These are phyloP conservation scores for Stomorhina lunata DNA, from an alignment of 2,888 invertebrate genomes.

Conservation along the genomic window DNA sequence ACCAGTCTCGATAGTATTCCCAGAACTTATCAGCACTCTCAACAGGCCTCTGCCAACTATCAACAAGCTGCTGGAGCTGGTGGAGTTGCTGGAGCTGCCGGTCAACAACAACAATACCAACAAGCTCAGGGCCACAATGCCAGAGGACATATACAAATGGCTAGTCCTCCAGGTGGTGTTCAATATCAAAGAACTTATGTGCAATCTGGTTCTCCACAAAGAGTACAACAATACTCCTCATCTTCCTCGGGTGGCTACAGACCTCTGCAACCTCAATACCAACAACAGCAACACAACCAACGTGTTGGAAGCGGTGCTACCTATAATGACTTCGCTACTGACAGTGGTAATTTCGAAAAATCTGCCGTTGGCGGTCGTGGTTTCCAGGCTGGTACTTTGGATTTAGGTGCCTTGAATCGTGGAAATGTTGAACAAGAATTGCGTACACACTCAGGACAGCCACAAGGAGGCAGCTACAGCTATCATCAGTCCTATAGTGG, in stretches of 20 bases:
- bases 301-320: constrained; percentile 61
- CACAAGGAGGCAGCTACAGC: constrained; percentile 53
- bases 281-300: constrained; percentile 66
- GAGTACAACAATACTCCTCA: constrained; percentile 39
- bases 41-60: constrained; percentile 68
- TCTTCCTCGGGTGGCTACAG: constrained; percentile 30
- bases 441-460: constrained; percentile 64
- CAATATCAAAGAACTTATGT: constrained; percentile 51
- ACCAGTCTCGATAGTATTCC: constrained; percentile 54
- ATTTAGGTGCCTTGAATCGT: constrained; percentile 73
- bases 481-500: constrained; percentile 58
- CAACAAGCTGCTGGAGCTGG: constrained; percentile 48
- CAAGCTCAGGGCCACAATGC: constrained; percentile 69
- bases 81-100: constrained; percentile 12
- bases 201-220: constrained; percentile 50
- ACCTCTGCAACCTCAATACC: constrained; percentile 47
- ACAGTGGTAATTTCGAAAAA: constrained; percentile 68
- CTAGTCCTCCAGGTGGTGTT: constrained; percentile 62
- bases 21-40: constrained; percentile 42
- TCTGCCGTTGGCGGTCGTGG: constrained; percentile 71
- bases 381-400: constrained; percentile 75
- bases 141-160: constrained; percentile 74
- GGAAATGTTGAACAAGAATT: constrained; percentile 78
- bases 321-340: constrained; percentile 64
- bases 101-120: constrained; percentile 41